Evolutionary conservation across 2,797 vertebrate genomes (phyloP), one percentile per base, ranked within the genome.

Genomic region (Neosilurus hyrtlii): DNA sequence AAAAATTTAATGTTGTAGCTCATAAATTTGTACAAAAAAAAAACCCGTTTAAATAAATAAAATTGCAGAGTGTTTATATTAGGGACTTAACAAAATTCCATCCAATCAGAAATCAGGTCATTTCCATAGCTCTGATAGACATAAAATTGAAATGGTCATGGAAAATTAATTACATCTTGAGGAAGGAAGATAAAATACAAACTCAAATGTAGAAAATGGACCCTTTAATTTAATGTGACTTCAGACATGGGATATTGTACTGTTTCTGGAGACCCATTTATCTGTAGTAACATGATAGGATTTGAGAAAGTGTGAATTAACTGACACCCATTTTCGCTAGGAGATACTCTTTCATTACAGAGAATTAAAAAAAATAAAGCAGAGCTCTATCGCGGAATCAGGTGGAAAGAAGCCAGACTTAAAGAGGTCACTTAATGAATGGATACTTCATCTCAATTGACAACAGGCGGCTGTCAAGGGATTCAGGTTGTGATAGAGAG

Each of bases 351-450:
- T 30, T 15, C 83, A 59, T 86, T 82, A 68, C 63, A 16, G 35
- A 62, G 30, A 83, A 52, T 20, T 86, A 84, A 76, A 61, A 81
- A 43, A 43, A 43, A 85, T 77, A 71, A 88, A 84, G 82, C 79
- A 3, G 81, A 65, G 59, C 15, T 51, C 82, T 85, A 82, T 88
- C 85, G 71, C 57, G 15, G 79, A 87, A 83, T 86, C 14, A 86
- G 88, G 86, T 84, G 56, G 67, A 83, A 79, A 49, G 54, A 70
- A 56, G 82, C 84, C 78, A 65, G 51, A 80, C 51, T 84, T 57
- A 83, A 84, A 87, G 79, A 86, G 72, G 24, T 79, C 71, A 82
- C 80, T 86, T 86, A 78, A 77, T 63, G 88, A 86, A 87, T 86
- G 77, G 84, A 82, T 86, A 62, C 77, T 86, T 56, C 61, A 65